These are phyloP conservation scores for Prunella fulvescens DNA, from an alignment of 2,113 vertebrate species.

Conservation along the genomic window DNA sequence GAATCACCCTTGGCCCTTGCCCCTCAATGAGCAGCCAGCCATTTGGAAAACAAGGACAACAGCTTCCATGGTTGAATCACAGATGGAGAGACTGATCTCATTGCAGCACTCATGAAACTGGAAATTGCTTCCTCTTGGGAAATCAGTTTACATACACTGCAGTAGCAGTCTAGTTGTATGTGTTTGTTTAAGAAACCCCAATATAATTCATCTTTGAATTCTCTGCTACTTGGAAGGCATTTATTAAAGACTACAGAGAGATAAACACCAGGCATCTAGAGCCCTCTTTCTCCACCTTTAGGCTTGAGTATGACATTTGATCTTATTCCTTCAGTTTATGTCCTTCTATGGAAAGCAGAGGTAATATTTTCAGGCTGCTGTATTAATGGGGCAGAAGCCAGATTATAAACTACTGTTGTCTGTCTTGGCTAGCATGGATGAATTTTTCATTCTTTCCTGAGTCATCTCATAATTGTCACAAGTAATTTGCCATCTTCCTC, in stretches of 20 bases:
- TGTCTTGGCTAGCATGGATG: background rate
- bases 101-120: background rate
- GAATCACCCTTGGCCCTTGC: background rate
- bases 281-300: background rate
- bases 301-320: background rate
- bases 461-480: background rate
- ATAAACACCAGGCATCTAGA: background rate
- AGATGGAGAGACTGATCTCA: background rate
- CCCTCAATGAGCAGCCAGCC: background rate
- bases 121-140: background rate
- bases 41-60: background rate
- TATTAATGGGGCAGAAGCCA: background rate
- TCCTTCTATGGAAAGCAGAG: background rate
- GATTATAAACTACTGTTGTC: background rate
- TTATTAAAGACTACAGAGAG: background rate
- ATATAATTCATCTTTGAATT: background rate
- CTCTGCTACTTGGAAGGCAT: background rate
- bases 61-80: background rate
- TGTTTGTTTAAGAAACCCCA: background rate
- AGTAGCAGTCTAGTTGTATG: background rate
- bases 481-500: background rate
- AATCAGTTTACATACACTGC: background rate
- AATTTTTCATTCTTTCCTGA: background rate
- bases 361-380: background rate
- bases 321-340: background rate